Evolutionary conservation across 2,113 vertebrate genomes (phyloP), one percentile per base, ranked within the genome.

Genomic region (Lepidothrix coronata): DNA sequence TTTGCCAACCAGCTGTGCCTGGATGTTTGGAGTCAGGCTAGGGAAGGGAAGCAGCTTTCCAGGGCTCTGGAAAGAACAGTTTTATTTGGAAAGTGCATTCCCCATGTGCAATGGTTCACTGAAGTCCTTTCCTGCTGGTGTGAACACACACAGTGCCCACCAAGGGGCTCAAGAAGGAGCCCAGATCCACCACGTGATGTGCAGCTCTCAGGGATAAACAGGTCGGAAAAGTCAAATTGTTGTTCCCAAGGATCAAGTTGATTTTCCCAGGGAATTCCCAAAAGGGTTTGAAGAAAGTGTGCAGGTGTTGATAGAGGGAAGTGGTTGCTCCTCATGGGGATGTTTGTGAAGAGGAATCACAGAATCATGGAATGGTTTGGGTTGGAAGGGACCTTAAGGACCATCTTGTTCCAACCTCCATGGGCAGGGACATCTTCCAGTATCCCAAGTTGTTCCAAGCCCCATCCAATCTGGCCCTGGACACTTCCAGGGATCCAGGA

Each of bases 371-470:
- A 37, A 58, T n/a, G 23, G 7, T 43, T 71, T 57, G 14, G 22
- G 22, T 28, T 70, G 25, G 21, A 43, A 54, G 21, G 41, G 4
- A 37, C 5, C 18, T 51, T 14, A 5, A 57, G 8, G 22, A 9
- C 11, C 12, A 33, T 28, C 43, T 27, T 0, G 1, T 49, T 4
- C n/a, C 25, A 76, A 0, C 14, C 27, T 21, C 25, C 31, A 20
- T 28, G 35, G n/a, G 4, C 49, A 71, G 23, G 27, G 43, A 71
- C 65, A 63, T 2, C 10, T 71, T 0, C 51, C 35, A 44, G 12
- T 1, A 0, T 12, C 27, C 31, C 57, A 77, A 35, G 25, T 0
- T 31, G 18, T 0, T 63, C 25, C 21, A 51, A 51, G 13, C 24
- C 10, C 20, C 0, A 0, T 46, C 87, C 55, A 71, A 0, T 19